A percentile compares a stretch with the other conserved stretches of the same genome.
Conservation (phyloP, 2,797 vertebrate species). For the Manis javanica region DNA sequence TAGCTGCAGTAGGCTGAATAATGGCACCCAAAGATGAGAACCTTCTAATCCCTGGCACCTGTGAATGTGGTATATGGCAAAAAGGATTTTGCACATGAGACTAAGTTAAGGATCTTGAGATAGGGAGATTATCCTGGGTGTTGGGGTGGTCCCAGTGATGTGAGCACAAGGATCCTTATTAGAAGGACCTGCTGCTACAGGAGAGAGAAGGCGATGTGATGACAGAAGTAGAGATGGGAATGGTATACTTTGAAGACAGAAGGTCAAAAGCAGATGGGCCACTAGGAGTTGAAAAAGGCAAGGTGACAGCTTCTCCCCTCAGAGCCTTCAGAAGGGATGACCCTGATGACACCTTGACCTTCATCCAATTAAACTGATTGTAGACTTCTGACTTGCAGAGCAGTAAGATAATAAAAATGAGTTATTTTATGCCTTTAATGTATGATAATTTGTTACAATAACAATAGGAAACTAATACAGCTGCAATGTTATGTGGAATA, state of each 20-base stretch:
- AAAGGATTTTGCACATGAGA: neutral
- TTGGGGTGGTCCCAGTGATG: neutral
- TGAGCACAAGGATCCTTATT: neutral
- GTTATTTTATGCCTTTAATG: neutral
- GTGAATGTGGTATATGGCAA: neutral
- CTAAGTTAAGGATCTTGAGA: neutral
- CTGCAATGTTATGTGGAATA: neutral
- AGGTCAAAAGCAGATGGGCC: neutral
- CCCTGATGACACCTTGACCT: neutral
- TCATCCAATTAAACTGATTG: no score
- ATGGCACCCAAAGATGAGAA: neutral
- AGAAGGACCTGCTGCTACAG: neutral
- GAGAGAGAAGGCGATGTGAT: neutral
- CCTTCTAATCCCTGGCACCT: neutral
- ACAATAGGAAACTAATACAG: neutral
- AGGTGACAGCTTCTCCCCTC: neutral
- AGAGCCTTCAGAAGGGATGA: neutral
- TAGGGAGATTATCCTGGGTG: neutral
- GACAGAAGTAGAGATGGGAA: neutral
- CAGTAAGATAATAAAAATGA: neutral
- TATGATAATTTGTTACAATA: neutral
- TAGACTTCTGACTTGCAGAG: neutral
- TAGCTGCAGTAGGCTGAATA: neutral
- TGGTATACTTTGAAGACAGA: neutral
- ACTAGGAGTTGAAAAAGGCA: neutral